These are phyloP conservation scores for Bombus ignitus DNA, from an alignment of 1,140 invertebrate species.

Conservation along the genomic window DNA sequence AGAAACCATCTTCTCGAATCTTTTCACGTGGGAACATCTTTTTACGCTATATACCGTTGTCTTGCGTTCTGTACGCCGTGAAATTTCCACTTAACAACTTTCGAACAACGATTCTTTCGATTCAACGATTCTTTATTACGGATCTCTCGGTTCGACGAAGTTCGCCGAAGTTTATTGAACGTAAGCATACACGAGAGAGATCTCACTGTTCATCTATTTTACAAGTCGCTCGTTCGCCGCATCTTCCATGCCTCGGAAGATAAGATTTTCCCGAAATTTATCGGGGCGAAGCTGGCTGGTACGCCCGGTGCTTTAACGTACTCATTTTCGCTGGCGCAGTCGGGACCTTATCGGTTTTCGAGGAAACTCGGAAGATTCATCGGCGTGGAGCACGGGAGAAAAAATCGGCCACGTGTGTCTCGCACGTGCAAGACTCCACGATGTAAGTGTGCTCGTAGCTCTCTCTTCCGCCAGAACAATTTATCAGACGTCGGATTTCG, in stretches of 20 bases:
- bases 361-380: slow-evolving; percentile 43
- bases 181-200: neutral
- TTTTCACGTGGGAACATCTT: neutral
- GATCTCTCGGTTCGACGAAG: slow-evolving; percentile 1
- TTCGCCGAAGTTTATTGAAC: slow-evolving; percentile 30
- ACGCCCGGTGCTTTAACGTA: slow-evolving; percentile 10
- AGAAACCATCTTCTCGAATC: neutral
- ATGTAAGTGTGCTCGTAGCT: neutral
- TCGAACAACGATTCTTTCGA: neutral
- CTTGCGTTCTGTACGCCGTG: neutral
- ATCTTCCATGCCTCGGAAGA: neutral
- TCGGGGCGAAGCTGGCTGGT: neutral
- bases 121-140: slow-evolving; percentile 36
- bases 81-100: slow-evolving; percentile 25
- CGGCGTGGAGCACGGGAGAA: neutral
- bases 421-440: slow-evolving; percentile 8
- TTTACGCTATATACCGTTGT: neutral
- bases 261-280: slow-evolving; percentile 60
- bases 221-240: slow-evolving; percentile 19
- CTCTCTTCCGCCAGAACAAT: slow-evolving; percentile 17
- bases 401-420: slow-evolving; percentile 25
- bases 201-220: slow-evolving; percentile 37
- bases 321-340: slow-evolving; percentile 48
- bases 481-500: slow-evolving; percentile 57
- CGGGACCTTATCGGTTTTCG: slow-evolving; percentile 47